phyloP scores from a whole-genome alignment of 2,797 vertebrate species.

The Esox masquinongy region DNA sequence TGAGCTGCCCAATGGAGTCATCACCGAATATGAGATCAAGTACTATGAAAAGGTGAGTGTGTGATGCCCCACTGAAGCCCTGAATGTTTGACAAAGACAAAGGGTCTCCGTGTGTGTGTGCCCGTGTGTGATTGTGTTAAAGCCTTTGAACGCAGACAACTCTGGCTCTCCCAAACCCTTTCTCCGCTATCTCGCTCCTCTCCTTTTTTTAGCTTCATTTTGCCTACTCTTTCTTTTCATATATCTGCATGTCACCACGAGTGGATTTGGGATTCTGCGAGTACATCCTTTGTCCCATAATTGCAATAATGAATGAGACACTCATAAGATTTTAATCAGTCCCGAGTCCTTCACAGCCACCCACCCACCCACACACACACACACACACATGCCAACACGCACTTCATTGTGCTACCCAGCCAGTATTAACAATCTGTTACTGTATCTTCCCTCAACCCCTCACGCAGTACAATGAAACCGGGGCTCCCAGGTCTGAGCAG shows the following conservation, averaged over 20 bases:
- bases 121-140: background rate
- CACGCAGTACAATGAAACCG: constrained; percentile 43
- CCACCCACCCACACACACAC: constrained; percentile 25
- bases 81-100: background rate
- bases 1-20: constrained; percentile 96
- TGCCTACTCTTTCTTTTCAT: constrained; percentile 34
- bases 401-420: constrained; percentile 19
- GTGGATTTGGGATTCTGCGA: constrained; percentile 54
- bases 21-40: constrained; percentile 99
- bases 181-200: constrained; percentile 1
- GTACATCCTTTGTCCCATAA: constrained; percentile 63
- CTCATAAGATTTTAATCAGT: constrained; percentile 74
- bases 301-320: constrained; percentile 72
- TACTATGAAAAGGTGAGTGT: constrained; percentile 97
- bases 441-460: constrained; percentile 36
- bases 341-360: constrained; percentile 50
- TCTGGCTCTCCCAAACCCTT: constrained; percentile 10
- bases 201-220: constrained; percentile 16
- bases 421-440: constrained; percentile 54
- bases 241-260: constrained; percentile 40
- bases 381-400: constrained; percentile 20
- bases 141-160: constrained; percentile 1
- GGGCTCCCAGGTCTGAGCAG: constrained; percentile 44
- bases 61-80: background rate
- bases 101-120: constrained; percentile 6